Evolutionary conservation across 1,140 invertebrate genomes (phyloP).

Genomic region (Cepaea nemoralis): DNA sequence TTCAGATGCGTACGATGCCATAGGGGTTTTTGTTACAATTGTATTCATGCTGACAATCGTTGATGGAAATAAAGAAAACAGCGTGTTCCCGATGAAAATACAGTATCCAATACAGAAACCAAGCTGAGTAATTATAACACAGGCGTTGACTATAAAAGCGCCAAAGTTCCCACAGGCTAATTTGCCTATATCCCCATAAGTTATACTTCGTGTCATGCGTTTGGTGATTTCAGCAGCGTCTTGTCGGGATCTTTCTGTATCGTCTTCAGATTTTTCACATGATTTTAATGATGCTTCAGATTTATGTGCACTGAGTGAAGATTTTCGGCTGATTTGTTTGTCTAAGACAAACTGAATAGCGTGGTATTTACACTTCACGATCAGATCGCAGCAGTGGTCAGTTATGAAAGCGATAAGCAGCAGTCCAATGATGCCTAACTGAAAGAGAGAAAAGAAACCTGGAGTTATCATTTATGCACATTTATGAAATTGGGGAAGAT

Average conservation of each 20-base stretch:
- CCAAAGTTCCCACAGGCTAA: constrained; percentile 59
- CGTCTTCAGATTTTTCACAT: not conserved
- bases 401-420: constrained; percentile 63
- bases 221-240: constrained; percentile 29
- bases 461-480: no score
- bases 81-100: constrained; percentile 69
- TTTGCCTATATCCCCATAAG: constrained; percentile 67
- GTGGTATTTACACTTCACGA: constrained; percentile 68
- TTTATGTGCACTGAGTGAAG: constrained; percentile 9
- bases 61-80: constrained; percentile 60
- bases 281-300: constrained; percentile 1
- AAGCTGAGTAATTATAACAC: constrained; percentile 67
- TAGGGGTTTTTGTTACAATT: not conserved
- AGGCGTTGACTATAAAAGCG: constrained; percentile 61
- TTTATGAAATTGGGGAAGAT: no score
- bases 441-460: constrained; percentile 43
- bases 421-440: constrained; percentile 64
- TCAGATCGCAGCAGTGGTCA: constrained; percentile 68
- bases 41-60: constrained; percentile 12
- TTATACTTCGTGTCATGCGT: constrained; percentile 50
- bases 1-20: not conserved
- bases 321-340: constrained; percentile 10
- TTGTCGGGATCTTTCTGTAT: constrained; percentile 31
- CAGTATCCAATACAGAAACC: constrained; percentile 68
- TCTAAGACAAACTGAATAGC: constrained; percentile 54